These are phyloP conservation scores for Lamellibrachia columna DNA, from an alignment of 2,888 invertebrate genomes.

Conservation along the genomic window DNA sequence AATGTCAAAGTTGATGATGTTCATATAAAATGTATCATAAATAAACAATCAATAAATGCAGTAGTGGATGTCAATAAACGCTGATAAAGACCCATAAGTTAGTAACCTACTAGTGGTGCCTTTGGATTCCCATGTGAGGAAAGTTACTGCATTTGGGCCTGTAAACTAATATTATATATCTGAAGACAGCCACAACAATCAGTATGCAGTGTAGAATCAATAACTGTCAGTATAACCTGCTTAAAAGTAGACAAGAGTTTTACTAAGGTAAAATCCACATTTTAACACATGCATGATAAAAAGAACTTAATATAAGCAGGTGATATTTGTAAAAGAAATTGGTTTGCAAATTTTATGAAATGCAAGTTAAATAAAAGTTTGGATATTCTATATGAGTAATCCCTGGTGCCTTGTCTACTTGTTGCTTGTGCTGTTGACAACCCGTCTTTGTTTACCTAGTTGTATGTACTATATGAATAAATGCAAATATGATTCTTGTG, in stretches of 20 bases:
- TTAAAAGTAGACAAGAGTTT: too few species aligned
- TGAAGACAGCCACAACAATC: not conserved
- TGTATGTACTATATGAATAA: not conserved
- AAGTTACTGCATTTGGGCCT: not conserved
- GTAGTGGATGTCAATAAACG: not conserved
- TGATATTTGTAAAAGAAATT: not conserved
- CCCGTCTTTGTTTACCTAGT: not conserved
- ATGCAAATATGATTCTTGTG: not conserved
- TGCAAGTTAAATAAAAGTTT: not conserved
- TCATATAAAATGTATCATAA: not conserved
- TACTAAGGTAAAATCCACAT: too few species aligned
- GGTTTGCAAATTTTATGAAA: not conserved
- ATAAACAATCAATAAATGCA: not conserved
- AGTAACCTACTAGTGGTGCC: not conserved
- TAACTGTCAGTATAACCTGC: not conserved
- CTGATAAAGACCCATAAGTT: not conserved
- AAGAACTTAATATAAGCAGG: not conserved
- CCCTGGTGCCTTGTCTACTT: not conserved
- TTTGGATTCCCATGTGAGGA: not conserved
- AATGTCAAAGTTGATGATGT: not conserved
- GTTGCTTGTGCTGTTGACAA: not conserved
- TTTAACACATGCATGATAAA: not conserved
- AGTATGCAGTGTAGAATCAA: not conserved
- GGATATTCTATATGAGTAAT: not conserved
- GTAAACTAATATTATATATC: not conserved